A percentile compares a stretch with the other conserved stretches of the same genome.
These are phyloP conservation scores for Zaprionus lachaisei DNA, from an alignment of 1,140 invertebrate species.

Conservation along the genomic window DNA sequence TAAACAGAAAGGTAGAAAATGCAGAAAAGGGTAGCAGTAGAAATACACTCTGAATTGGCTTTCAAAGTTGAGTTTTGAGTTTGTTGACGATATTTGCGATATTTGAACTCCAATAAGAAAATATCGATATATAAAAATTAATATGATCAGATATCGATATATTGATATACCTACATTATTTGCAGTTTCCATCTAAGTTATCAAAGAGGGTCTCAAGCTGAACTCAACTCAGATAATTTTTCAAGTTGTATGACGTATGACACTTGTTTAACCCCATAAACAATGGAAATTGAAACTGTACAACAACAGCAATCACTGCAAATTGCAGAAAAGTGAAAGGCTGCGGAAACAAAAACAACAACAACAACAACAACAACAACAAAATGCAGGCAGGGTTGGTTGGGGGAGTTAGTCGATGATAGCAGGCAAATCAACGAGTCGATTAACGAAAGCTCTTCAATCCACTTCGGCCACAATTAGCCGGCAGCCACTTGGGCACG, in stretches of 20 bases:
- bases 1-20: not conserved
- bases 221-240: not conserved
- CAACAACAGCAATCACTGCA: no score
- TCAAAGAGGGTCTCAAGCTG: not conserved
- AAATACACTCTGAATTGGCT: not conserved
- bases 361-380: not conserved
- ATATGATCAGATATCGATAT: no score
- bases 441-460: conserved; percentile 10
- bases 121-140: no score
- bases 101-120: no score
- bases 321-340: conserved; percentile 23
- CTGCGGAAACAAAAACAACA: conserved; percentile 20
- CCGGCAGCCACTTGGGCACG: conserved; percentile 42
- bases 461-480: conserved; percentile 34
- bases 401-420: not conserved
- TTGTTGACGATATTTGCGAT: not conserved
- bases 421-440: conserved; percentile 16
- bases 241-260: no score
- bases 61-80: not conserved
- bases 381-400: not conserved
- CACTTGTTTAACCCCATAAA: no score
- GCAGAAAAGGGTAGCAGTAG: not conserved
- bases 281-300: not conserved
- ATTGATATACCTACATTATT: no score
- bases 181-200: no score